Percentiles rank a stretch among this genome's conserved stretches.
Conservation (phyloP, 2,888 invertebrate species). For the Ophion ventricosus region DNA sequence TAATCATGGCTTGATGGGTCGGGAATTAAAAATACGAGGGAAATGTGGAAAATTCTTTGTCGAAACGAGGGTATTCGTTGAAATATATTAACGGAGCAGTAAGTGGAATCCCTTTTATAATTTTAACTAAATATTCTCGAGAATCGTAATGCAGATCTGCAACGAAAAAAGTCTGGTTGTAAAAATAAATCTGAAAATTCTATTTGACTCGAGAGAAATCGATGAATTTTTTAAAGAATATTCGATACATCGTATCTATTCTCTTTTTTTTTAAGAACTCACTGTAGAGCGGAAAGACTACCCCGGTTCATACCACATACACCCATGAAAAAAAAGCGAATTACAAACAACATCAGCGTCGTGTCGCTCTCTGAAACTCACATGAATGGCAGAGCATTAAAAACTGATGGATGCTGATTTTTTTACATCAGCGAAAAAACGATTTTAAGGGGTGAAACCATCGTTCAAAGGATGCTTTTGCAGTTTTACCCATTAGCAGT, state of each 20-base stretch:
- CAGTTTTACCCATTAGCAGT: too few species aligned
- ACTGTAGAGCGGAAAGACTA: too few species aligned
- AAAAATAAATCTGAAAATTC: conserved; percentile 35
- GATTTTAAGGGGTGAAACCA: too few species aligned
- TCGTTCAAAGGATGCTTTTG: too few species aligned
- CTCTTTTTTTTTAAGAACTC: conserved; percentile 5
- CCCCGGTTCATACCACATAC: too few species aligned
- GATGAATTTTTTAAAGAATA: conserved; percentile 44
- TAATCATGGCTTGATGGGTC: background rate
- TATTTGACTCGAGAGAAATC: conserved; percentile 23
- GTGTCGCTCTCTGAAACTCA: too few species aligned
- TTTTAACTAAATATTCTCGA: background rate
- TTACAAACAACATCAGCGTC: too few species aligned
- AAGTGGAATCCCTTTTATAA: background rate
- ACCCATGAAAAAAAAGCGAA: too few species aligned
- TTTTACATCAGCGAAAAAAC: too few species aligned
- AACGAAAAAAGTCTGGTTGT: background rate
- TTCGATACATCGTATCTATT: conserved; percentile 17
- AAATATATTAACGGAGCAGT: background rate
- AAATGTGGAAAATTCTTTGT: background rate
- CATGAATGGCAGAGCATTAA: too few species aligned
- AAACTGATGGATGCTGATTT: too few species aligned
- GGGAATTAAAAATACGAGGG: background rate
- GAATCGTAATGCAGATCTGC: background rate
- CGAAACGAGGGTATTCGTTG: background rate